These are phyloP conservation scores for Chaenogobius annularis DNA, from an alignment of 2,113 vertebrate species.

Conservation along the genomic window DNA sequence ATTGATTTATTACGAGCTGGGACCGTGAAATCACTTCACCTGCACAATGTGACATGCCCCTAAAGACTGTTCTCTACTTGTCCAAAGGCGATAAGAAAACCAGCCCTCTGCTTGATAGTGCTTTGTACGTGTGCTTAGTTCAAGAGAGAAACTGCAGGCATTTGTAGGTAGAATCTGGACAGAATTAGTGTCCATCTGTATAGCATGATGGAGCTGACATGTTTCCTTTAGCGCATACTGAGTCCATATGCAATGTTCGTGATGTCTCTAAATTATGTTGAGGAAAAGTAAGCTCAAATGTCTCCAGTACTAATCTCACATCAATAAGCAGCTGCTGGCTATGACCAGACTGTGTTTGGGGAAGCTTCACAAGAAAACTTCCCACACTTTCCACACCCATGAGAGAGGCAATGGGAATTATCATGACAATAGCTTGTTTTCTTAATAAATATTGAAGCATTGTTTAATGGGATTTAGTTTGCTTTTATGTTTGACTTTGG, in stretches of 20 bases:
- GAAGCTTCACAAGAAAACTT: conserved; percentile 32
- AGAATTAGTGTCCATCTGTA: conserved; percentile 23
- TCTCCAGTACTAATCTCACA: conserved; percentile 44
- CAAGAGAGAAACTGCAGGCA: conserved; percentile 2
- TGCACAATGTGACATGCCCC: conserved; percentile 45
- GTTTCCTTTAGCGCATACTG: conserved; percentile 40
- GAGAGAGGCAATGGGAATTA: conserved; percentile 6
- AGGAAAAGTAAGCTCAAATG: conserved; percentile 49
- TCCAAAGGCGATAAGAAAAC: conserved; percentile 35
- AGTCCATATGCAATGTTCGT: conserved; percentile 50
- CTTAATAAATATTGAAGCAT: no score
- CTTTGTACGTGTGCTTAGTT: conserved; percentile 14
- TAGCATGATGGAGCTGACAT: conserved; percentile 26
- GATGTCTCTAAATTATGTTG: conserved; percentile 44
- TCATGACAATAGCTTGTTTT: no score
- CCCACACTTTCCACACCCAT: conserved; percentile 49
- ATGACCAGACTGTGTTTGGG: conserved; percentile 36
- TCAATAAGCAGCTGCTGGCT: conserved; percentile 55
- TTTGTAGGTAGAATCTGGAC: conserved; percentile 22
- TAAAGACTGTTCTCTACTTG: conserved; percentile 3
- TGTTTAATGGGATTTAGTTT: conserved; percentile 24
- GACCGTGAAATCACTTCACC: no score
- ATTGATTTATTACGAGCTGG: no score
- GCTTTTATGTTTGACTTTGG: background rate
- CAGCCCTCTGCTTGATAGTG: conserved; percentile 20